Evolutionary conservation across 2,797 vertebrate species (phyloP).

Genomic region (Hippoglossus hippoglossus): DNA sequence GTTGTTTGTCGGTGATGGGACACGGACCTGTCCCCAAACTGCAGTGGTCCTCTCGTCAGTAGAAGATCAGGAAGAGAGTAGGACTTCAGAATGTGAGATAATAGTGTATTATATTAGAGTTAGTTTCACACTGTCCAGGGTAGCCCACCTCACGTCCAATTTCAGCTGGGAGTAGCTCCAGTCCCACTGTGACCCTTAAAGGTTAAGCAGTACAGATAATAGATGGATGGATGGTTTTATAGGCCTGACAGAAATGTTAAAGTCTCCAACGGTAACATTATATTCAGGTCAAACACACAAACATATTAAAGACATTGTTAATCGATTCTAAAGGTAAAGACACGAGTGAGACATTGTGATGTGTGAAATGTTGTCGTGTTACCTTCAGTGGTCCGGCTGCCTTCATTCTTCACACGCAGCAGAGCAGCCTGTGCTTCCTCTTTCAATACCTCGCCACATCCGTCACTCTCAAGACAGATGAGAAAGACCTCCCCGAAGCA

Average conservation of each 20-base stretch:
- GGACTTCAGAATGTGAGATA: too few relatives aligned
- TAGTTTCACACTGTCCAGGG: too few relatives aligned
- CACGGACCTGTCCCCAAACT: too few relatives aligned
- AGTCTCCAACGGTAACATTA: neutral
- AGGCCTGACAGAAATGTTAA: neutral
- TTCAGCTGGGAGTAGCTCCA: too few relatives aligned
- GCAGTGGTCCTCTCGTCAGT: too few relatives aligned
- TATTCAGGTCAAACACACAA: neutral
- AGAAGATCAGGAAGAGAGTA: too few relatives aligned
- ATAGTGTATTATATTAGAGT: too few relatives aligned
- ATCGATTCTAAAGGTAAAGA: neutral
- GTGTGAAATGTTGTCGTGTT: constrained; percentile 13
- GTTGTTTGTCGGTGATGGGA: too few relatives aligned
- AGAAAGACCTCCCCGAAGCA: neutral
- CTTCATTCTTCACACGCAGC: constrained; percentile 49
- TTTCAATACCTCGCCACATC: constrained; percentile 65
- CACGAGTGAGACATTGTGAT: rapidly evolving
- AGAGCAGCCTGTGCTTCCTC: constrained; percentile 53
- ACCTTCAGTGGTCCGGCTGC: constrained; percentile 51
- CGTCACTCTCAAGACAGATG: constrained; percentile 16
- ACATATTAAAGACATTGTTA: neutral
- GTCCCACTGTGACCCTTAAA: too few relatives aligned
- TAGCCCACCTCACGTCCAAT: too few relatives aligned
- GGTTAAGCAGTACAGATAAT: too few relatives aligned
- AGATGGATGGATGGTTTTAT: neutral